These are phyloP conservation scores for Drosophila helvetica DNA, from an alignment of 2,888 invertebrate genomes.

Conservation along the genomic window DNA sequence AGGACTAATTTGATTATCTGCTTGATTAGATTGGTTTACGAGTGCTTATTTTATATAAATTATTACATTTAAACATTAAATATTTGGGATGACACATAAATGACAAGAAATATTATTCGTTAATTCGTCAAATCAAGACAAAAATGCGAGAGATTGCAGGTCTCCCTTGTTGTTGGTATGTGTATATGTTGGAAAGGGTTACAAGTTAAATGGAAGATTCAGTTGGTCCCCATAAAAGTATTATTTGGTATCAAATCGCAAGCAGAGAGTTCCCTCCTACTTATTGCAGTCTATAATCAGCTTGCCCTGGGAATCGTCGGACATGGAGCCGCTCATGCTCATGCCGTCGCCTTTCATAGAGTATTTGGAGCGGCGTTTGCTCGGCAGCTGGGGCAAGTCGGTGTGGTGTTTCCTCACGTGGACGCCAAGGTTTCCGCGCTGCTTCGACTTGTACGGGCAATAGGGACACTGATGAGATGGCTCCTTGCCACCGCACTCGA, in stretches of 20 bases:
- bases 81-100: constrained; percentile 66
- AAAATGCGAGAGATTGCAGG: neutral
- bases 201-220: constrained; percentile 28
- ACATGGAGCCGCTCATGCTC: constrained; percentile 59
- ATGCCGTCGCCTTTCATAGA: constrained; percentile 71
- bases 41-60: constrained; percentile 49
- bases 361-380: constrained; percentile 81
- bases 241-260: constrained; percentile 64
- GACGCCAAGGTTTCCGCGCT: constrained; percentile 91
- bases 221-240: constrained; percentile 18
- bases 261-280: constrained; percentile 41
- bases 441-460: constrained; percentile 90
- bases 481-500: constrained; percentile 92
- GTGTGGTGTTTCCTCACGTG: constrained; percentile 91
- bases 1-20: constrained; percentile 65
- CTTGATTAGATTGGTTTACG: constrained; percentile 73
- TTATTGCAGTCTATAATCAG: constrained; percentile 79
- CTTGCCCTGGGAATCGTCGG: constrained; percentile 79
- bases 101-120: constrained; percentile 58
- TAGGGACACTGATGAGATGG: constrained; percentile 91
- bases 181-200: constrained; percentile 4
- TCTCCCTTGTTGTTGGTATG: constrained; percentile 2
- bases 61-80: constrained; percentile 61
- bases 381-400: constrained; percentile 81
- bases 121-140: constrained; percentile 29